Percentiles rank a stretch among this genome's conserved stretches.
These are phyloP conservation scores for Dynastes hyllus DNA, from an alignment of 2,888 invertebrate genomes.

Conservation along the genomic window DNA sequence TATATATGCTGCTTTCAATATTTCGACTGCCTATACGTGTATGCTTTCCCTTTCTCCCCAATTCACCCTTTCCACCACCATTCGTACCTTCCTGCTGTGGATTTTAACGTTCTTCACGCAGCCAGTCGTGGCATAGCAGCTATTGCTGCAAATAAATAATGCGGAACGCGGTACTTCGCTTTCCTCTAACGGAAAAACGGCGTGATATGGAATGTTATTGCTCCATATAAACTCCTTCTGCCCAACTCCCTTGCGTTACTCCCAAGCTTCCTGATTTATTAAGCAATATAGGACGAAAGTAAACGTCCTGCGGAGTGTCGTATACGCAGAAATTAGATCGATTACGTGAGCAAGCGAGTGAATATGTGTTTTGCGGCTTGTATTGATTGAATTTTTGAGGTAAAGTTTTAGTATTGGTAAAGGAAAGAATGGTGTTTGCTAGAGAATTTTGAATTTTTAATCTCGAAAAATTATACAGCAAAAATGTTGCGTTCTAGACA, in stretches of 20 bases:
- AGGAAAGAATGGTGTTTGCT: no score
- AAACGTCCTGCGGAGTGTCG: conserved; percentile 11
- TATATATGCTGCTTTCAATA: no score
- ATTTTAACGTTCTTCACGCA: background rate
- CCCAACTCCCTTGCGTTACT: no score
- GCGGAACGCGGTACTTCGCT: conserved; percentile 14
- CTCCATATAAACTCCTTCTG: conserved; percentile 59
- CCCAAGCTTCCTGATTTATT: conserved; percentile 48
- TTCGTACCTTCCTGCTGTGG: no score
- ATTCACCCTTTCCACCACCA: no score
- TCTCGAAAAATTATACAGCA: no score
- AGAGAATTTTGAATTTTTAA: no score
- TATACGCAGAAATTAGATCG: conserved; percentile 3
- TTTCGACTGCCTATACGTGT: no score
- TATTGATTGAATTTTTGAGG: conserved; percentile 3
- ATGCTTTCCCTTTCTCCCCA: no score
- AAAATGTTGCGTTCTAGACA: no score
- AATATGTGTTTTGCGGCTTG: background rate
- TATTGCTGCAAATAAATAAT: conserved; percentile 25
- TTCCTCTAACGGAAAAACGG: conserved; percentile 51
- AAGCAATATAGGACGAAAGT: conserved; percentile 51
- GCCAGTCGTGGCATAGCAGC: background rate
- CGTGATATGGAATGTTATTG: conserved; percentile 64
- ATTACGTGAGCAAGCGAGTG: background rate
- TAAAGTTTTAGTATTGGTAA: no score